Base-by-base conservation (phyloP, 2,113 vertebrate species). In the Hydrochoerus hydrochaeris region DNA sequence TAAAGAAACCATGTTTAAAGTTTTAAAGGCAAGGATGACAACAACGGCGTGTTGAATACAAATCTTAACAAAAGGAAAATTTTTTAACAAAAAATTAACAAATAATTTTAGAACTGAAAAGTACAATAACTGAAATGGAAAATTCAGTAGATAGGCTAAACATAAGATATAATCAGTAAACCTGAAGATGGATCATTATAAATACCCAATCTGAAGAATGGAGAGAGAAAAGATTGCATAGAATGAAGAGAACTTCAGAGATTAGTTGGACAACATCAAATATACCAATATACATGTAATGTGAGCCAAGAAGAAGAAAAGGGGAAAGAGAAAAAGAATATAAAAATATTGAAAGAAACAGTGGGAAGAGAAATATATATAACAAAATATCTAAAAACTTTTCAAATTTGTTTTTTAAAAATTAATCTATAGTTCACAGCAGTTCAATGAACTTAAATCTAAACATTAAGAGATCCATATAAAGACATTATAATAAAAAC, bases 1-100 rank as follows among this genome's bases (percentile, higher is more conserved):
- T 89, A 84, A 90, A 87, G 57, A 91, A 91, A 63, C 52, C 57
- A 84, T 83, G 57, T 87, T 94, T 88, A 82, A 91, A 95, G 62
- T 73, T 30, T 78, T 82, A 95, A 96, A 92, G 67, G 88, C 78
- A 96, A 81, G 41, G 57, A 94, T 49, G 41, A 52, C 35, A 94
- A 63, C 30, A 91, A 90, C 69, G 22, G 80, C n/a, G n/a, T 65
- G 4, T 49, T 82, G 41, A 84, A 78, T 85, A 82, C 20, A 90
- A 94, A 75, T 87, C 49, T 58, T 58, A 94, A 82, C 19, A 92
- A 62, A 87, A 44, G 83, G 41, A 52, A 57, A 65, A 32, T 41
- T 44, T 46, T 67, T 84, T 97, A 32, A 57, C 54, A 57, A 57
- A 54, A 73, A 85, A 81, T 22, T 95, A 78, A 63, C 22, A 85